These are phyloP conservation scores for Remorina albescens DNA, from an alignment of 2,797 vertebrate genomes.

Conservation along the genomic window DNA sequence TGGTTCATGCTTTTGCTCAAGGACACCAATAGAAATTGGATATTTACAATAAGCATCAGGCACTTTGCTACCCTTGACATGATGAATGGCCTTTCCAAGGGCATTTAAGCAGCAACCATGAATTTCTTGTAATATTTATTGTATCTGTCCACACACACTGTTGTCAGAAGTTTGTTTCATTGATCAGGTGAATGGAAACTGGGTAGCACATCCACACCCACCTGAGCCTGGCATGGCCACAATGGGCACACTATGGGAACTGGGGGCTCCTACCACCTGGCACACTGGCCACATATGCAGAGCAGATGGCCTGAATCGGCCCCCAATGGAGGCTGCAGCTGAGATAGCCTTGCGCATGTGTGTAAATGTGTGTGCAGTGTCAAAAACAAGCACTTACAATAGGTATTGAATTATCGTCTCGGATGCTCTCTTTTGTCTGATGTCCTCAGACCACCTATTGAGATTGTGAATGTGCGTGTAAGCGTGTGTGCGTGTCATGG, in stretches of 20 bases:
- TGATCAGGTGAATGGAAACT: constrained; percentile 56
- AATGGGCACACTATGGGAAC: constrained; percentile 60
- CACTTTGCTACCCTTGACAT: background rate
- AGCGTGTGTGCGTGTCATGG: constrained; percentile 36
- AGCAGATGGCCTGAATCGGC: constrained; percentile 71
- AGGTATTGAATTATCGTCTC: constrained; percentile 65
- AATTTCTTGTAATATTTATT: background rate
- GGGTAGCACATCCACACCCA: constrained; percentile 40
- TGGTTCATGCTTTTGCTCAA: constrained; percentile 11
- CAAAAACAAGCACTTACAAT: constrained; percentile 50
- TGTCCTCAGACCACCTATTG: constrained; percentile 54
- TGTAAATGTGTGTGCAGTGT: constrained; percentile 36
- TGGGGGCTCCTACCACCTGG: constrained; percentile 67
- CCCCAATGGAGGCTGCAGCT: constrained; percentile 62
- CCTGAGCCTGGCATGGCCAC: constrained; percentile 75
- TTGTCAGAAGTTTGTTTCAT: constrained; percentile 27
- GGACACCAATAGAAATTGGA: constrained; percentile 25
- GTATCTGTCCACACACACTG: background rate
- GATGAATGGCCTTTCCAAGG: background rate
- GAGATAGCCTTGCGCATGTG: constrained; percentile 65
- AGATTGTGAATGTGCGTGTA: constrained; percentile 14
- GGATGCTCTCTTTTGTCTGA: constrained; percentile 49
- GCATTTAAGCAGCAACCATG: background rate
- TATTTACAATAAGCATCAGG: constrained; percentile 6
- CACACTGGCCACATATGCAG: constrained; percentile 57